Percentiles rank a stretch among this genome's conserved stretches.
Conservation (phyloP, 1,140 invertebrate genomes). For the Leptopilina clavipes region DNA sequence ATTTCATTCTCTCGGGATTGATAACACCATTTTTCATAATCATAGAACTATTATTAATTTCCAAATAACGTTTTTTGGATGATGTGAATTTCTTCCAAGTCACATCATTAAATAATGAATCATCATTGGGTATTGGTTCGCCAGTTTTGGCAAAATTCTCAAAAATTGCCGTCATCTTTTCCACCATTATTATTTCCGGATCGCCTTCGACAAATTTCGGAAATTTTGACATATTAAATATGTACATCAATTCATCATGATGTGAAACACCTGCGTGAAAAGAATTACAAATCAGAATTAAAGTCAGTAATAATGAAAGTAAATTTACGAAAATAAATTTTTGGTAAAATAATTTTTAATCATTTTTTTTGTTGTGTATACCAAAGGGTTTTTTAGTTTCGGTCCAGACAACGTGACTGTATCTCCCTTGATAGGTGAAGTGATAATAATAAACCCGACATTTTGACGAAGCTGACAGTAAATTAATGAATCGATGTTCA, state of each 20-base stretch:
- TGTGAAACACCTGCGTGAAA: constrained; percentile 78
- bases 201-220: constrained; percentile 52
- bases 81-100: constrained; percentile 76
- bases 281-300: constrained; percentile 38
- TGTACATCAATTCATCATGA: constrained; percentile 79
- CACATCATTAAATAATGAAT: constrained; percentile 61
- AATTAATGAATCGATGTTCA: constrained; percentile 50
- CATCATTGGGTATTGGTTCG: constrained; percentile 58
- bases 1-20: constrained; percentile 74
- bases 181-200: constrained; percentile 63
- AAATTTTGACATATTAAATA: constrained; percentile 75
- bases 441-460: constrained; percentile 59
- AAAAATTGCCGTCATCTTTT: constrained; percentile 67
- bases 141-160: constrained; percentile 65
- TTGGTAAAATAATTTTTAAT: neutral
- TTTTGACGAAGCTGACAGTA: constrained; percentile 45
- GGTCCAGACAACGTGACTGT: constrained; percentile 49
- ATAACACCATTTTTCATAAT: constrained; percentile 71
- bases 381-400: constrained; percentile 54
- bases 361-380: constrained; percentile 40
- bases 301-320: too few relatives aligned
- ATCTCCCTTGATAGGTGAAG: constrained; percentile 60
- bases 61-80: constrained; percentile 74
- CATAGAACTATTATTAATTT: constrained; percentile 71
- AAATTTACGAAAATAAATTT: too few relatives aligned